Percentiles rank a stretch among this genome's conserved stretches.
Conservation (phyloP, 2,797 vertebrate genomes). For the Phoeniculus purpureus region DNA sequence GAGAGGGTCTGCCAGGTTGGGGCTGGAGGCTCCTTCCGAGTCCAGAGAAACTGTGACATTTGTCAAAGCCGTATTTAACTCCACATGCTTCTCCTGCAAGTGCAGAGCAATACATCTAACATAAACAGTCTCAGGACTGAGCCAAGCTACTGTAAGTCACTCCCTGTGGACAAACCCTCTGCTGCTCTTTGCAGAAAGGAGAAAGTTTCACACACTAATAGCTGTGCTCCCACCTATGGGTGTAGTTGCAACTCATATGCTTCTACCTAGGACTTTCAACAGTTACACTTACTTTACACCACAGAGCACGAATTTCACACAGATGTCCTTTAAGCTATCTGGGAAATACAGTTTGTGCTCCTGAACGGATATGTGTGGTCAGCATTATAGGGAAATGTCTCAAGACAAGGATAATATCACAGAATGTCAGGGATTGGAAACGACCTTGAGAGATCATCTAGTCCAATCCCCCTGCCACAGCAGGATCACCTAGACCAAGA, state of each 20-base stretch:
- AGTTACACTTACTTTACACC: not conserved
- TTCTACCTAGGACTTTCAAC: not conserved
- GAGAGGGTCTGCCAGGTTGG: conserved; percentile 43
- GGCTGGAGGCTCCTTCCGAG: conserved; percentile 53
- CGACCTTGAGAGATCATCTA: no score
- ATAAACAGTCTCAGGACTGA: not conserved
- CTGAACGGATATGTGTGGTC: not conserved
- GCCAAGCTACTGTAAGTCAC: not conserved
- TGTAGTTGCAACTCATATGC: not conserved
- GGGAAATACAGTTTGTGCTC: not conserved
- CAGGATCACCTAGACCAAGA: no score
- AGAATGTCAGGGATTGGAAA: no score
- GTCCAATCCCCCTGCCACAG: no score
- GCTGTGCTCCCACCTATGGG: not conserved
- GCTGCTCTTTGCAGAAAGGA: not conserved
- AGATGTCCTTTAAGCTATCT: not conserved
- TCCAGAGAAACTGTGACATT: conserved; percentile 21
- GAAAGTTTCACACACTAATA: not conserved
- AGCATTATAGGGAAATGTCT: not conserved
- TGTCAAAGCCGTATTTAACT: conserved; percentile 37
- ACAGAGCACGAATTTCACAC: not conserved
- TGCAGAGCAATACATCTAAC: not conserved
- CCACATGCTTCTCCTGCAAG: not conserved
- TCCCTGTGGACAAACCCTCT: not conserved
- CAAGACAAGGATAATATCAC: not conserved